Base-by-base conservation (phyloP, 2,797 vertebrate species). In the Meda fulgida region DNA sequence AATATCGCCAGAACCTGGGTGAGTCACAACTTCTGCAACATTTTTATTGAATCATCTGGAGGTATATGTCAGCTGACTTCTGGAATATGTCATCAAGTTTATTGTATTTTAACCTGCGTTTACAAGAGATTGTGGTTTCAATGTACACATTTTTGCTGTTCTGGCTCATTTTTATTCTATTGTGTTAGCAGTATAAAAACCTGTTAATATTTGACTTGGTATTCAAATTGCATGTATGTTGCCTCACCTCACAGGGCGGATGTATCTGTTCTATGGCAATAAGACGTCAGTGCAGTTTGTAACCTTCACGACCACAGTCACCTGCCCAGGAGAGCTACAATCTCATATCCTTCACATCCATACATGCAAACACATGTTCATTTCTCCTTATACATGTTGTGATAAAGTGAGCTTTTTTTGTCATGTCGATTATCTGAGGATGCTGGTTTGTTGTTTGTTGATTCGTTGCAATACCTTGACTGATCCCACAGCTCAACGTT, bases 191-290 rank as follows among this genome's bases (percentile, higher is more conserved):
- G 36, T 76, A 38, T 69, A 84, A 67, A 69, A 31, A 10, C 29
- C 43, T 55, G 10, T 72, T 63, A 72, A 82, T 73, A 73, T 73
- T 63, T 43, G 55, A 82, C 34, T 65, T 76, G 7, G 34, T 81
- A 40, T 65, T 80, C 8, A 82, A 60, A 55, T 14, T 51, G 29
- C 13, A 5, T 70, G n/a, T 58, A 23, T 73, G 51, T 65, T 36
- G 73, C 19, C 80, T 29, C 60, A 67, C 67, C 40, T 76, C 1
- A 11, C 90, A 98, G 97, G 97, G 87, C 96, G 97, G 63, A 98
- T 98, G 97, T 98, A 98, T 90, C 92, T 98, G 86, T 98, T 98
- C 92, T 98, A 97, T 9, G 97, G 97, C 46, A 98, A 98, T 92
- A 98, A 98, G 95, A 98, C 97, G 0, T 98, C 97, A 0, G 96